phyloP scores from a whole-genome alignment of 2,888 invertebrate genomes.

The Idaea straminata region DNA sequence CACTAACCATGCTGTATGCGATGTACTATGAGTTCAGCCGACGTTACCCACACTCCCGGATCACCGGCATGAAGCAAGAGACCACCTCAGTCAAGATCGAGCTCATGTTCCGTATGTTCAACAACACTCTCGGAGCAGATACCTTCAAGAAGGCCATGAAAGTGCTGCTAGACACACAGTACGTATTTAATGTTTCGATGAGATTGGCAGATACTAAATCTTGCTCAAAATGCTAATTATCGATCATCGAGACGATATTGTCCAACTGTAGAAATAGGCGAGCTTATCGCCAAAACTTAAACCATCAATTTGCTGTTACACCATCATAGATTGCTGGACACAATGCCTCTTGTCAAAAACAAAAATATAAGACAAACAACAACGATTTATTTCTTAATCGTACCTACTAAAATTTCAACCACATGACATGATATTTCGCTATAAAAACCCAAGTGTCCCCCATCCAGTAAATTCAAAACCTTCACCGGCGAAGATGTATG shows the following conservation, averaged over 20 bases:
- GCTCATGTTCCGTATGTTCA: slow-evolving; percentile 93
- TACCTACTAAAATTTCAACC: too few species aligned
- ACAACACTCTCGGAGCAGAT: slow-evolving; percentile 88
- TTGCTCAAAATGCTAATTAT: too few species aligned
- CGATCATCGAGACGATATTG: too few species aligned
- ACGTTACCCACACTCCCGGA: slow-evolving; percentile 87
- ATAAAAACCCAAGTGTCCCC: not conserved
- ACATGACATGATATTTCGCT: not conserved
- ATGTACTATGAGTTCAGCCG: slow-evolving; percentile 90
- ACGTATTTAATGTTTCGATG: slow-evolving; percentile 18
- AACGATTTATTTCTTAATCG: too few species aligned
- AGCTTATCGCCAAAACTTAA: too few species aligned
- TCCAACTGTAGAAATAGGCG: too few species aligned
- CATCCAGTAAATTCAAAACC: slow-evolving; percentile 83
- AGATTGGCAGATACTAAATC: not conserved
- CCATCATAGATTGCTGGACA: too few species aligned
- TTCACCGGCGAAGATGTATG: slow-evolving; percentile 91
- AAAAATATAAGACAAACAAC: too few species aligned
- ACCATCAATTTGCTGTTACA: too few species aligned
- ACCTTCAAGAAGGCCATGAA: slow-evolving; percentile 87
- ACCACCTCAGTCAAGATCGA: slow-evolving; percentile 88
- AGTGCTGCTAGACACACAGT: slow-evolving; percentile 83
- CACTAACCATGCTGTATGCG: slow-evolving; percentile 88
- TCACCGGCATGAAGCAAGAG: slow-evolving; percentile 87
- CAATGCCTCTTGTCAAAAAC: too few species aligned